Percentiles rank a stretch among this genome's conserved stretches.
Evolutionary conservation across 1,140 invertebrate genomes (phyloP).

Genomic region (Drosophila nigrodunni): DNA sequence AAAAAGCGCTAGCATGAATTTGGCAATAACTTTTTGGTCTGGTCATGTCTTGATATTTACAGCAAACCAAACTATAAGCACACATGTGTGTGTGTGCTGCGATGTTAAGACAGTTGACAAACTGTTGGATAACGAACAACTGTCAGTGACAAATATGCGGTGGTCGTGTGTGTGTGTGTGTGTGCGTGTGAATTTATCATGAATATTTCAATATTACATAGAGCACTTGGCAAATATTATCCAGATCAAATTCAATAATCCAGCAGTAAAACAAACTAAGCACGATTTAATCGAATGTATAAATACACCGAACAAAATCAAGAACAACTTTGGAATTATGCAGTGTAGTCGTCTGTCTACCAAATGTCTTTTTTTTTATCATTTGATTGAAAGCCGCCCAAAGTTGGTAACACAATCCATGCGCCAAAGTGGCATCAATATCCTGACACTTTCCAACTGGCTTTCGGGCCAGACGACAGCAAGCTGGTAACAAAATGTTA

Average conservation of each 20-base stretch:
- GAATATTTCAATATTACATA: slow-evolving; percentile 24
- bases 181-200: slow-evolving; percentile 13
- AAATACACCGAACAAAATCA: too few relatives aligned
- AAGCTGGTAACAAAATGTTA: slow-evolving; percentile 4
- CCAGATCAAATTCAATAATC: slow-evolving; percentile 15
- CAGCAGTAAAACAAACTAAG: background rate
- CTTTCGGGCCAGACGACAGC: slow-evolving; percentile 2
- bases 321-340: too few relatives aligned
- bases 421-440: slow-evolving; percentile 3
- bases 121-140: slow-evolving; percentile 48
- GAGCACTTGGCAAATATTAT: slow-evolving; percentile 7
- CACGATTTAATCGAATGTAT: background rate
- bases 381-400: background rate
- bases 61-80: slow-evolving; percentile 25
- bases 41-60: slow-evolving; percentile 64
- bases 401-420: background rate
- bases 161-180: slow-evolving; percentile 1
- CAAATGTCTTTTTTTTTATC: too few relatives aligned
- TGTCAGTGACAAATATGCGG: slow-evolving; percentile 25
- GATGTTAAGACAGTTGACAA: slow-evolving; percentile 60
- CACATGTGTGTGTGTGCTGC: slow-evolving; percentile 5
- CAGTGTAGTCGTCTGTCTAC: too few relatives aligned
- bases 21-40: slow-evolving; percentile 70
- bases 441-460: background rate
- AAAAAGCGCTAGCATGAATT: slow-evolving; percentile 66